Conservation (phyloP, 2,113 vertebrate genomes). For the Dipodomys merriami region DNA sequence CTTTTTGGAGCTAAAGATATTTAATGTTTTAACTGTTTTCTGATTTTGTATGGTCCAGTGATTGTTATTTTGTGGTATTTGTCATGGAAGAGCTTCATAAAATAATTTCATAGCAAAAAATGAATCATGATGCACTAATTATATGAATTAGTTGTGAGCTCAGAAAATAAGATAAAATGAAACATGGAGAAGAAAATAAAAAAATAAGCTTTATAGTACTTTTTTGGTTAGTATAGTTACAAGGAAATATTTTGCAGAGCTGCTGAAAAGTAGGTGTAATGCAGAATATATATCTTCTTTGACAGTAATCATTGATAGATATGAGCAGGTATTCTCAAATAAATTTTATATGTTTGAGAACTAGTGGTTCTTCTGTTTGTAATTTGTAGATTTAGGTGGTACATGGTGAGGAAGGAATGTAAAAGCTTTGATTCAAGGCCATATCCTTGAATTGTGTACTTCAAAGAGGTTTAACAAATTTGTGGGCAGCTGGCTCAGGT, state of each 20-base stretch:
- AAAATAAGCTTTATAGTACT: background rate
- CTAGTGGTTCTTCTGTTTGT: constrained; percentile 29
- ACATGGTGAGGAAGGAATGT: constrained; percentile 8
- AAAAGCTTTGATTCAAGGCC: constrained; percentile 50
- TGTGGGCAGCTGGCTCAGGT: background rate
- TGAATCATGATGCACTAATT: constrained; percentile 49
- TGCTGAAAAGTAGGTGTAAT: background rate
- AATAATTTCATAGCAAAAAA: constrained; percentile 45
- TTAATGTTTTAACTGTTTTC: constrained; percentile 60
- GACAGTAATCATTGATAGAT: background rate
- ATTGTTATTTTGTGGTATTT: constrained; percentile 46
- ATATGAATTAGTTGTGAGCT: background rate
- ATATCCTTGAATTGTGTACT: constrained; percentile 32
- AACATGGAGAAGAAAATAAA: constrained; percentile 41
- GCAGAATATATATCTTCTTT: background rate
- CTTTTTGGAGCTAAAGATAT: constrained; percentile 40
- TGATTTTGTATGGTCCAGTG: constrained; percentile 41
- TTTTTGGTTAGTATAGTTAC: constrained; percentile 21
- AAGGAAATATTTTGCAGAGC: constrained; percentile 51
- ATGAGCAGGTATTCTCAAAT: constrained; percentile 28
- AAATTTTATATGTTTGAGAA: constrained; percentile 52
- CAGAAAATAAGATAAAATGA: constrained; percentile 51
- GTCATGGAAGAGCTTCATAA: constrained; percentile 31
- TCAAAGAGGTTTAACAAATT: constrained; percentile 51
- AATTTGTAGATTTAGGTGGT: constrained; percentile 38